Percentiles rank a stretch among this genome's conserved stretches.
These are phyloP conservation scores for Strigamia maritima DNA, from an alignment of 2,888 invertebrate genomes.

Conservation along the genomic window DNA sequence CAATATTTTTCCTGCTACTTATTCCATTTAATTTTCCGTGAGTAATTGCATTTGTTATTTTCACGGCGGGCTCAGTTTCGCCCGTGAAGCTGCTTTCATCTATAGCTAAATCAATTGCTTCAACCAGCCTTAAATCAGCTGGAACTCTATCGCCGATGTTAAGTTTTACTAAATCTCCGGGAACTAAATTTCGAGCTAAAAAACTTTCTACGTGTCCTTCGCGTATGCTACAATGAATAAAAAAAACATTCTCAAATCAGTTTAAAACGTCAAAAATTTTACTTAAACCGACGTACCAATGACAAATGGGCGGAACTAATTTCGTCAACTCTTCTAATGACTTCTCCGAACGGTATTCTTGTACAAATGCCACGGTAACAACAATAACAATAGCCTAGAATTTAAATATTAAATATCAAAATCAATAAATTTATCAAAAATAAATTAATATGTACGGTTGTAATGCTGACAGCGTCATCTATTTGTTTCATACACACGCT, in stretches of 20 bases:
- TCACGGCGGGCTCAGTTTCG: constrained; percentile 89
- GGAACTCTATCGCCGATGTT: constrained; percentile 95
- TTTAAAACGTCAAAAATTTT: neutral
- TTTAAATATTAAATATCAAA: neutral
- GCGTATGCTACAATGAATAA: constrained; percentile 64
- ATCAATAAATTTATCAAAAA: neutral
- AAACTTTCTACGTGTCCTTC: constrained; percentile 84
- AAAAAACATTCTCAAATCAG: neutral
- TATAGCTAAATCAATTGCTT: constrained; percentile 85
- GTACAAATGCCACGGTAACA: constrained; percentile 98
- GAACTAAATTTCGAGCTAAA: constrained; percentile 90
- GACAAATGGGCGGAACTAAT: constrained; percentile 92
- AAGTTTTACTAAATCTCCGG: constrained; percentile 90
- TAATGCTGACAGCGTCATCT: constrained; percentile 99
- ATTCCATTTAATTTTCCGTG: constrained; percentile 62
- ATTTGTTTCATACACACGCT: constrained; percentile 94
- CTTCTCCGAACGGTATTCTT: constrained; percentile 98
- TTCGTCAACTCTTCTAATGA: constrained; percentile 95
- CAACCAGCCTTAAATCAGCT: constrained; percentile 91
- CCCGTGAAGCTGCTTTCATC: constrained; percentile 99
- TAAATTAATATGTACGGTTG: constrained; percentile 75
- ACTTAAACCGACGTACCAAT: constrained; percentile 64
- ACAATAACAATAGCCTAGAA: constrained; percentile 77
- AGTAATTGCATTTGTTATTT: constrained; percentile 65
- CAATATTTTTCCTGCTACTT: constrained; percentile 66